A percentile compares a stretch with the other conserved stretches of the same genome.
phyloP scores from a whole-genome alignment of 2,113 vertebrate genomes.

The Syngnathus typhle region DNA sequence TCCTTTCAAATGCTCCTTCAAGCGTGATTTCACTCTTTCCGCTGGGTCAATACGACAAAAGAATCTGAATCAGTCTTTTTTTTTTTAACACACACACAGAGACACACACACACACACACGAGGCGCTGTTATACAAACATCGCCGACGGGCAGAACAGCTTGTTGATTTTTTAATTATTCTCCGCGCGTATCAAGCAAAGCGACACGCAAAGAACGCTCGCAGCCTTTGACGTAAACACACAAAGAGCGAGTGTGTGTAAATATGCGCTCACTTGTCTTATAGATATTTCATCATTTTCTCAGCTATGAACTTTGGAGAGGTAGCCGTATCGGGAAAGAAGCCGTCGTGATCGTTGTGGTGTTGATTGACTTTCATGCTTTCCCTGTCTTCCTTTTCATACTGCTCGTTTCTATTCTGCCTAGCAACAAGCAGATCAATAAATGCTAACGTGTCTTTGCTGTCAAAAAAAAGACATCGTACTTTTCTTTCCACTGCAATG shows the following conservation, averaged over 20 bases:
- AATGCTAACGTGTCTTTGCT: not conserved
- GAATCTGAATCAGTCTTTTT: slow-evolving; percentile 27
- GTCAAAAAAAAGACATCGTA: not conserved
- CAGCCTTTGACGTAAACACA: slow-evolving; percentile 9
- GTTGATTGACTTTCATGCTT: too few relatives aligned
- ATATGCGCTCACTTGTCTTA: not conserved
- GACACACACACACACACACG: slow-evolving; percentile 9
- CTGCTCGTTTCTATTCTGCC: not conserved
- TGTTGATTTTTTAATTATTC: slow-evolving; percentile 2
- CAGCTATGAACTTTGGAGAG: not conserved
- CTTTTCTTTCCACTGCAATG: too few relatives aligned
- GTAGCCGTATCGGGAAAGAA: not conserved
- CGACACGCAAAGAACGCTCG: slow-evolving; percentile 6
- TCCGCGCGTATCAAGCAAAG: not conserved
- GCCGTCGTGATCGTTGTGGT: not conserved
- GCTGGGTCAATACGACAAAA: slow-evolving; percentile 19
- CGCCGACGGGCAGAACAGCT: not conserved
- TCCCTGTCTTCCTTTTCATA: too few relatives aligned
- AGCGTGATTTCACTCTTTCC: slow-evolving; percentile 29
- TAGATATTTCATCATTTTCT: not conserved
- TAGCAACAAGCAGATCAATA: not conserved
- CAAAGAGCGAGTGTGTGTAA: not conserved
- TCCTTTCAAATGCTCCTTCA: slow-evolving; percentile 15
- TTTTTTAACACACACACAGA: slow-evolving; percentile 1
- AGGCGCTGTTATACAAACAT: slow-evolving; percentile 41